These are phyloP conservation scores for Alouatta palliata DNA, from an alignment of 2,113 vertebrate genomes.

Conservation along the genomic window DNA sequence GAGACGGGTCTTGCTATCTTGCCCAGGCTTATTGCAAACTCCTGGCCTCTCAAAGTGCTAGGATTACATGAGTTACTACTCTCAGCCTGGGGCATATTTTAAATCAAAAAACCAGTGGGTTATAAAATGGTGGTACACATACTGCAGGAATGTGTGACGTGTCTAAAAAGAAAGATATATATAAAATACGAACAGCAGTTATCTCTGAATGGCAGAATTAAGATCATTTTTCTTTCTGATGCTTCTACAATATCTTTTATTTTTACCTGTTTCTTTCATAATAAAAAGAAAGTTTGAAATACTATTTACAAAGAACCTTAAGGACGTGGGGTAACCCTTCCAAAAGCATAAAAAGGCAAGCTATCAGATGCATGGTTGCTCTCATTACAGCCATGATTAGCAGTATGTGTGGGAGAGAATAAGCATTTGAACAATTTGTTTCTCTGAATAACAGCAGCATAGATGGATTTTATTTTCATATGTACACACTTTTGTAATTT, in stretches of 20 bases:
- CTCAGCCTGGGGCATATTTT: background rate
- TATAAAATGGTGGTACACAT: background rate
- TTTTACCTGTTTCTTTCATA: background rate
- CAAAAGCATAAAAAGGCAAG: background rate
- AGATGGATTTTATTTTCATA: background rate
- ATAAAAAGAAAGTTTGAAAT: background rate
- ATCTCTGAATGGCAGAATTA: background rate
- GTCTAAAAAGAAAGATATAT: background rate
- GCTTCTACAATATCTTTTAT: background rate
- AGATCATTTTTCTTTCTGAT: background rate
- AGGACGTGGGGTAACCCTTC: background rate
- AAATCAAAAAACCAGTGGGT: background rate
- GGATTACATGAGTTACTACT: too few species aligned
- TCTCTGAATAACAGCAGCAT: background rate
- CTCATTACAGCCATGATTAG: background rate
- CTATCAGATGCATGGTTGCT: background rate
- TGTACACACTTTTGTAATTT: slow-evolving; percentile 11
- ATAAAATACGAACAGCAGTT: background rate
- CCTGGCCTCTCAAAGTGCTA: too few species aligned
- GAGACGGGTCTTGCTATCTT: too few species aligned
- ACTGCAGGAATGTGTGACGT: background rate
- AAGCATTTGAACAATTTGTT: background rate
- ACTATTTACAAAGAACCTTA: background rate
- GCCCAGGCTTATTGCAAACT: too few species aligned
- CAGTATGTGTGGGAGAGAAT: background rate